Evolutionary conservation across 2,888 invertebrate species (phyloP), one percentile per base, ranked within the genome.

Genomic region (Tetrapedia diversipes): DNA sequence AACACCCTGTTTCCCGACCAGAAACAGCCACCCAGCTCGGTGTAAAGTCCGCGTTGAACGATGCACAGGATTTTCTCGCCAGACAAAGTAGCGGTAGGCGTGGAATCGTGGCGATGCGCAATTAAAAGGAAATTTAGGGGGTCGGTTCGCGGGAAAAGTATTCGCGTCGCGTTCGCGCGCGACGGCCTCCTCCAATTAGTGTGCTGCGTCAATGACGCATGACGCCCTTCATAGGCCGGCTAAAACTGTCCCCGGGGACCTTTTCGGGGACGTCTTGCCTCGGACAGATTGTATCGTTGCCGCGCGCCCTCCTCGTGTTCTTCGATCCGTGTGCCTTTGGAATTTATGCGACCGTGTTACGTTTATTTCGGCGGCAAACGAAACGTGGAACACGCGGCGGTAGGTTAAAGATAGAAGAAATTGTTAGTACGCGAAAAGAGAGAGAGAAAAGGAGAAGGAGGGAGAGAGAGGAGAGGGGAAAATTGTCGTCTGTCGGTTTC

Each of bases 181-280:
- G 10, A 47, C 59, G 47, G 74, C 60, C 71, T 80, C 78, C 78
- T 67, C 79, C 70, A 70, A 80, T 80, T 80, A 79, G 76, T 71
- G 77, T 32, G 68, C 70, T 65, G 49, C 73, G 72, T 77, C 77
- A 67, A 64, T 69, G 83, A 83, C 81, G 85, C 86, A 76, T 67
- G 84, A 77, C 68, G 76, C 77, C 76, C 64, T 77, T 77, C 77
- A 66, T 74, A 67, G 69, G 60, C 76, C 63, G 29, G 68, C 77
- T 69, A 76, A 77, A 77, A 69, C 64, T 60, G 57, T 64, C 51
- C 74, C 34, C 41, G 34, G 32, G 43, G 39, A 64, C 53, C 75
- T 59, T 73, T 37, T 60, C 32, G 54, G 61, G 32, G 8, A 45
- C 75, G 75, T 60, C 75, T n/a, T n/a, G 74, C 74, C 74, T 66